Conservation (phyloP, 1,140 invertebrate species). For the Drosophila erecta region DNA sequence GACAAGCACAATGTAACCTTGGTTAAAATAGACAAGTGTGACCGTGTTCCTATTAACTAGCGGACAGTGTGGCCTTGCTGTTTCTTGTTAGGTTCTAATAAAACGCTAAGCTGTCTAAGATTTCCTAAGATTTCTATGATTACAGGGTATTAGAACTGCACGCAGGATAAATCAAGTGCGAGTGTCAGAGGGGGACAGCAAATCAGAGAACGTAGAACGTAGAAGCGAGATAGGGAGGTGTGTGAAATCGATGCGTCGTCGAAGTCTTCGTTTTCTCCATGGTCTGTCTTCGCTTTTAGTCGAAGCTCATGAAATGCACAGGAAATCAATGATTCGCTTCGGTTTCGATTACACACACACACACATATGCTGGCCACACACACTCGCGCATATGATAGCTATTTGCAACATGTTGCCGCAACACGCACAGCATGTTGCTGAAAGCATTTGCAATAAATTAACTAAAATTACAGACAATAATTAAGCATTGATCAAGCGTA, state of each 20-base stretch:
- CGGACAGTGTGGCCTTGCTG: neutral
- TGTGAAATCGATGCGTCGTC: constrained; percentile 78
- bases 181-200: neutral
- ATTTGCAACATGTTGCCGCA: constrained; percentile 68
- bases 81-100: too few species aligned
- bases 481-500: constrained; percentile 70
- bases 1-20: neutral
- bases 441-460: constrained; percentile 82
- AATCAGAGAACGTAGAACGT: neutral
- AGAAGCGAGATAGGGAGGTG: constrained; percentile 21
- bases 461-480: constrained; percentile 82
- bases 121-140: constrained; percentile 3
- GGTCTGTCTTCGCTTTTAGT: constrained; percentile 64
- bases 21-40: too few species aligned
- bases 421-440: constrained; percentile 78
- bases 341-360: constrained; percentile 79
- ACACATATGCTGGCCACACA: constrained; percentile 16
- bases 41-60: too few species aligned
- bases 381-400: constrained; percentile 18
- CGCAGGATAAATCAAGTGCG: constrained; percentile 6
- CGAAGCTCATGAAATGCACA: constrained; percentile 81
- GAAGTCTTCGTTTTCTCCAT: constrained; percentile 30
- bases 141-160: constrained; percentile 30
- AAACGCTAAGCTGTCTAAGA: neutral
- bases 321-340: constrained; percentile 83